Base-by-base conservation (phyloP, 2,888 invertebrate species). In the Acronicta aceris region DNA sequence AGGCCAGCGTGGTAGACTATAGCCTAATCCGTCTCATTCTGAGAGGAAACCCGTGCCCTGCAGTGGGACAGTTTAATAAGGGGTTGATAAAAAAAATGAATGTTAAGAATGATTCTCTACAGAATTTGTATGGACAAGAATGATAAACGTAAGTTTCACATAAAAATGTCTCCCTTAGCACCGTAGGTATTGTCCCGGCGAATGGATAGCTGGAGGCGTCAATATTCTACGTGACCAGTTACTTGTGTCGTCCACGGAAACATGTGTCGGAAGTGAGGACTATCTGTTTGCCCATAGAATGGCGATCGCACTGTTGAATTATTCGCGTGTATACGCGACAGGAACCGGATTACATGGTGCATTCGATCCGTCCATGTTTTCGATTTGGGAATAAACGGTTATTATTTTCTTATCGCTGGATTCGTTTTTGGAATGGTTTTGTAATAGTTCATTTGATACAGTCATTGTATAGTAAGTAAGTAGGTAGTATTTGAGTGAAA, bases 161-260 rank as follows among this genome's bases (percentile, higher is more conserved):
- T 83, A 88, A 89, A 89, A 89, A 87, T 86, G 85, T 84, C 79
- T 78, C 82, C 77, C 82, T 81, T 77, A 81, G 74, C 81, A 79
- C 78, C 72, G 83, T 83, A 87, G 85, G 89, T 89, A 89, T 90
- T 89, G 90, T 90, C 89, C 85, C 25, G 66, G 82, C 79, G 86
- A 89, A 86, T 88, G 88, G 87, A 89, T 90, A 81, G 92, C 92
- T 88, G 71, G 88, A 89, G 92, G 93, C 93, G 93, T 94, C 94
- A 93, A 94, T 94, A 94, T 94, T 91, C 92, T 94, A 94, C 94
- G 93, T 94, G 94, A 93, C 93, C 91, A 89, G 89, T 85, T 86
- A 88, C 86, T 84, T 87, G 88, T 89, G 89, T 89, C 88, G 86
- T 85, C 89, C 86, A 82, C 88, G 91, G 93, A 93, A 92, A 93